Conservation (phyloP, 2,888 invertebrate species). For the Spisula solida region DNA sequence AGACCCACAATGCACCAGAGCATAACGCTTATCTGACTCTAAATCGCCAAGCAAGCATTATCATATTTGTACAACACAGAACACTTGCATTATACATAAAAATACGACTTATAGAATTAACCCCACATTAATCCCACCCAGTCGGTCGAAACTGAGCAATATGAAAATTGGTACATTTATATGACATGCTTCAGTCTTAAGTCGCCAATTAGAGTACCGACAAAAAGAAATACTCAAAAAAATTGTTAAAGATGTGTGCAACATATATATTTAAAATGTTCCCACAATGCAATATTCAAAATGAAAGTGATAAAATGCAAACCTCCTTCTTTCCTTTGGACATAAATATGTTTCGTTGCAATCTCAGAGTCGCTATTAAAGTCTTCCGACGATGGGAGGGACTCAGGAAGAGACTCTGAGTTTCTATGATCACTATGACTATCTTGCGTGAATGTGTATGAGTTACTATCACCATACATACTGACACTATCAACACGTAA, state of each 20-base stretch:
- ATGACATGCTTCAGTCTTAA: too few species aligned
- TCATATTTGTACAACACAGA: too few species aligned
- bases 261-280: neutral
- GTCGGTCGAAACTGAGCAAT: too few species aligned
- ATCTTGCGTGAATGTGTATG: constrained; percentile 71
- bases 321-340: constrained; percentile 83
- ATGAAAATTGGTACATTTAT: too few species aligned
- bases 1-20: neutral
- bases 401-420: constrained; percentile 77
- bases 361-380: constrained; percentile 82
- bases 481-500: constrained; percentile 69
- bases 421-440: constrained; percentile 74
- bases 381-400: constrained; percentile 81
- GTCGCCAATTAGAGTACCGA: too few species aligned
- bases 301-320: constrained; percentile 38
- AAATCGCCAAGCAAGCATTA: neutral
- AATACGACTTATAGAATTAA: too few species aligned
- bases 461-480: constrained; percentile 70
- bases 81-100: too few species aligned
- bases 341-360: constrained; percentile 79
- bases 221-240: too few species aligned
- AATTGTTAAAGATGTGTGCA: neutral
- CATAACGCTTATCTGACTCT: neutral
- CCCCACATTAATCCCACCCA: too few species aligned
- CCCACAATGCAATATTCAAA: constrained; percentile 7